Evolutionary conservation across 2,888 invertebrate species (phyloP).

Genomic region (Lycocerus yunnanus): DNA sequence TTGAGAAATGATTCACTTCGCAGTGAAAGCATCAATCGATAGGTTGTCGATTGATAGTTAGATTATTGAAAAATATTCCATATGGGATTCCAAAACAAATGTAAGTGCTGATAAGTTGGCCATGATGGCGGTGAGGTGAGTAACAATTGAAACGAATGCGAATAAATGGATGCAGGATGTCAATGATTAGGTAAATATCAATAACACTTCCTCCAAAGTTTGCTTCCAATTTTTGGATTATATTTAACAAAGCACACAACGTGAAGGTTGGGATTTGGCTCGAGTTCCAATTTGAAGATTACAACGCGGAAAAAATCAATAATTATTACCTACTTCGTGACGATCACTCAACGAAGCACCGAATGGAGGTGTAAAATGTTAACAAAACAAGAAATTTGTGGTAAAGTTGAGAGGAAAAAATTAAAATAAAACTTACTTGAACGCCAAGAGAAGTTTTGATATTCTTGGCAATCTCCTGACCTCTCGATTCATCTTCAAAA

Average conservation of each 20-base stretch:
- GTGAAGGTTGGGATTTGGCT: neutral
- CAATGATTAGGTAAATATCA: neutral
- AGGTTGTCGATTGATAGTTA: neutral
- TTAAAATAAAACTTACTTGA: constrained; percentile 60
- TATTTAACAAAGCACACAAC: neutral
- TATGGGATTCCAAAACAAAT: neutral
- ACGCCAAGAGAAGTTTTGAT: constrained; percentile 69
- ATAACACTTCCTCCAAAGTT: neutral
- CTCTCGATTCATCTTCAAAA: constrained; percentile 45
- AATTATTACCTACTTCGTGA: neutral
- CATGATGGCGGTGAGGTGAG: neutral
- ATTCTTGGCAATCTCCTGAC: constrained; percentile 62
- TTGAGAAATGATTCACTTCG: neutral
- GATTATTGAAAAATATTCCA: neutral
- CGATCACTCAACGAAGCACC: neutral
- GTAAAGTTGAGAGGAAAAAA: neutral
- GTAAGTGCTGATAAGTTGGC: neutral
- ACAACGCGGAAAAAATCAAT: neutral
- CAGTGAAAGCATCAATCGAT: neutral
- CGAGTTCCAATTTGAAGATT: neutral
- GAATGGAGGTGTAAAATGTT: neutral
- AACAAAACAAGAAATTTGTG: neutral
- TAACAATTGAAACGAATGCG: neutral
- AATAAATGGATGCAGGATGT: neutral
- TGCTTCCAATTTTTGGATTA: neutral